Evolutionary conservation across 2,888 invertebrate species (phyloP), one percentile per base, ranked within the genome.

Genomic region (Drosophila picticornis): DNA sequence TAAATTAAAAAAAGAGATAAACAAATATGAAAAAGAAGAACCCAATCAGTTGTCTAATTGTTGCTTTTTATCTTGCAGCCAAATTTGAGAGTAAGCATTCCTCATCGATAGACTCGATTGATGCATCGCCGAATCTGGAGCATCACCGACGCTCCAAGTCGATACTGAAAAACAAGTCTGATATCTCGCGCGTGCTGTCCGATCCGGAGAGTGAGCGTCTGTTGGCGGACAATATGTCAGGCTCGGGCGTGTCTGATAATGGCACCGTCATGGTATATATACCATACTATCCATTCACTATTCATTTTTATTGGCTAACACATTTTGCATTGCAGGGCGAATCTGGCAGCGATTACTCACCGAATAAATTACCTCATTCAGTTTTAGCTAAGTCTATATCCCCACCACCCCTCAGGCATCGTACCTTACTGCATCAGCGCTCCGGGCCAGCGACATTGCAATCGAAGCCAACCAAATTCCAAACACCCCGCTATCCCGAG

Each of bases 141-240:
- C 94, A 94, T 72, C 95, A 96, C 84, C 94, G 95, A 40, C 94
- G 95, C 83, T 96, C 96, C 69, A 96, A 96, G 92, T 96, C 96
- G 77, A 96, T 97, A 91, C 93, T 96, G 83, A 96, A 96, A 94
- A 93, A 93, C 82, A 96, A 96, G 93, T 96, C 96, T 57, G 96
- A 96, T 85, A 94, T 95, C 90, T 94, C 94, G 82, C 93, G 94
- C 81, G 91, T 93, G 46, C 93, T 93, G 34, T 93, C 94, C 71
- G 96, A 97, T 93, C 96, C 96, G 66, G 96, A 97, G 93, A 96
- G 96, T 85, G 96, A 96, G 93, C 95, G 96, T 78, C 94, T 96
- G 57, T 95, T 96, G 84, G 95, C 95, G 53, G 96, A 96, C 91
- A 95, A 95, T 85, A 94, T 94, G 87, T 95, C 95, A 58, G 94